Conservation (phyloP, 2,113 vertebrate genomes). For the Muntiacus reevesi region DNA sequence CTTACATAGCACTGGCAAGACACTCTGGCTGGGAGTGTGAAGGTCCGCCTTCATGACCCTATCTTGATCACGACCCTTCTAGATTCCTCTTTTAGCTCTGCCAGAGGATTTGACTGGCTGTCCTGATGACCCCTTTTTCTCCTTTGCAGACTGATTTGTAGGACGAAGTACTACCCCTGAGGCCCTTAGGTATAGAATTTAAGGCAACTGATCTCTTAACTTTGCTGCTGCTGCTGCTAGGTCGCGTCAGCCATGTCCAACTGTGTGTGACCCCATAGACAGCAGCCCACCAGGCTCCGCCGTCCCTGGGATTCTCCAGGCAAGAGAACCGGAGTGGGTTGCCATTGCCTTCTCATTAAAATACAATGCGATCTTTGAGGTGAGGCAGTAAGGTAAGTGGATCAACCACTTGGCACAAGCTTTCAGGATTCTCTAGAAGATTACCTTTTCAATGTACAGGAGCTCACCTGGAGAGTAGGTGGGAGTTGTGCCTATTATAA, state of each 20-base stretch:
- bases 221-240: background rate
- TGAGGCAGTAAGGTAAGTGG: background rate
- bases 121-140: background rate
- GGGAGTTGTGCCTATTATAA: background rate
- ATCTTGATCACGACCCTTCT: background rate
- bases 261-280: no score
- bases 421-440: background rate
- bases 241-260: no score
- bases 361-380: background rate
- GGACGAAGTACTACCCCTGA: background rate
- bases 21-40: background rate
- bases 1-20: fast-evolving
- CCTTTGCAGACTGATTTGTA: background rate
- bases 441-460: background rate
- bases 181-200: background rate
- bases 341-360: background rate
- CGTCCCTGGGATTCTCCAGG: no score
- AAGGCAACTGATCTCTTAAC: background rate
- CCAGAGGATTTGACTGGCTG: background rate
- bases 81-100: background rate
- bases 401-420: background rate
- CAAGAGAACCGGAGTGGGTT: no score
- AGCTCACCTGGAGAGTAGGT: background rate
- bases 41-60: background rate
- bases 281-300: no score